phyloP scores from a whole-genome alignment of 2,113 vertebrate genomes.

The Cynocephalus volans region DNA sequence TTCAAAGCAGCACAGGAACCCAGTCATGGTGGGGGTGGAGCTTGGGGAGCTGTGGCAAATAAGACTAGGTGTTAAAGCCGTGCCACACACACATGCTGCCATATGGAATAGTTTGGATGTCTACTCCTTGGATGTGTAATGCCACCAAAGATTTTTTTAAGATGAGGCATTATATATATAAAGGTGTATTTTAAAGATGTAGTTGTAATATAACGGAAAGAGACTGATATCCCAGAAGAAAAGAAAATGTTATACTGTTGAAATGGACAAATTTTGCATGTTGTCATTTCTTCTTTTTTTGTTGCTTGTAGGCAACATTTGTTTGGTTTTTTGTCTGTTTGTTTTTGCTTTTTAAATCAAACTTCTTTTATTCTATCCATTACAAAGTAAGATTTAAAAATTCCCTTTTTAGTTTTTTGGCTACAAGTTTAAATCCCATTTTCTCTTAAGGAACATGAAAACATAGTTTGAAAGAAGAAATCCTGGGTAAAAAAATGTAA shows the following conservation, averaged over 20 bases:
- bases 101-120: neutral
- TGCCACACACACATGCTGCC: neutral
- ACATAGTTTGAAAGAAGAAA: conserved; percentile 39
- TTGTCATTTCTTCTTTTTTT: conserved; percentile 64
- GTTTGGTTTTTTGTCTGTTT: too few species aligned
- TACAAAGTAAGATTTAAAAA: conserved; percentile 74
- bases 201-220: neutral
- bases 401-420: conserved; percentile 53
- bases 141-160: neutral
- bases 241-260: conserved; percentile 72
- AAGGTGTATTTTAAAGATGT: neutral
- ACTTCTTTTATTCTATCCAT: conserved; percentile 74
- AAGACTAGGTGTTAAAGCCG: neutral
- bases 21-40: neutral
- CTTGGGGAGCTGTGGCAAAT: neutral
- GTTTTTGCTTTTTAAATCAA: conserved; percentile 67
- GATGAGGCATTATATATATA: neutral
- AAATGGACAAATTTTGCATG: conserved; percentile 70
- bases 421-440: conserved; percentile 61
- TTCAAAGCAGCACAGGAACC: neutral
- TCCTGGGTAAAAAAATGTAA: neutral
- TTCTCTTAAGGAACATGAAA: conserved; percentile 45
- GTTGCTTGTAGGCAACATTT: conserved; percentile 79
- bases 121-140: neutral
- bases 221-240: neutral